These are phyloP conservation scores for Neopipo cinnamomea DNA, from an alignment of 2,113 vertebrate species.

Conservation along the genomic window DNA sequence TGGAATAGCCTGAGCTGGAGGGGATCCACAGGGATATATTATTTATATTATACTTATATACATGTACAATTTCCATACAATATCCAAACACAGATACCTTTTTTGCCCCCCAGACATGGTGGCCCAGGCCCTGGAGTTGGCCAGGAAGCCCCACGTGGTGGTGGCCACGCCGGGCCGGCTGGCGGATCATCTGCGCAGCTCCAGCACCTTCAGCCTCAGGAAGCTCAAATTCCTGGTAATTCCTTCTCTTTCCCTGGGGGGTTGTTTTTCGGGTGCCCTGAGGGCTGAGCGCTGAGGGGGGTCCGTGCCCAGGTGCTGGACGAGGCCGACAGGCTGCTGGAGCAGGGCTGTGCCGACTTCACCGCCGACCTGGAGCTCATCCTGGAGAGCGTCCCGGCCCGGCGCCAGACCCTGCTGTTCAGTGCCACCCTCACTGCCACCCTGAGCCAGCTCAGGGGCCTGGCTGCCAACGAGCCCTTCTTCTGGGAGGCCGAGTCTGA, in stretches of 20 bases:
- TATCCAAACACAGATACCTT: too few relatives aligned
- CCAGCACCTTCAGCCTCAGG: conserved; percentile 85
- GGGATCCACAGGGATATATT: too few relatives aligned
- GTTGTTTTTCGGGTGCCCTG: too few relatives aligned
- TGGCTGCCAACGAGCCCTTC: conserved; percentile 90
- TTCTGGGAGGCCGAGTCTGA: conserved; percentile 90
- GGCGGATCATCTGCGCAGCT: conserved; percentile 92
- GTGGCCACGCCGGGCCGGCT: conserved; percentile 90
- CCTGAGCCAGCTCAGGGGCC: conserved; percentile 79
- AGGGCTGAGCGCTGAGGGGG: background rate
- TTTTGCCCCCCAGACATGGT: conserved; percentile 84
- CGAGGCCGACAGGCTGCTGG: conserved; percentile 89
- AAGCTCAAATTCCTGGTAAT: conserved; percentile 87
- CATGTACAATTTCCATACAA: too few relatives aligned
- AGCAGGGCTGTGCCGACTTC: conserved; percentile 92
- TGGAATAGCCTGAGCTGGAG: background rate
- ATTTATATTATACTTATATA: too few relatives aligned
- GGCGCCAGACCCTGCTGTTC: conserved; percentile 89
- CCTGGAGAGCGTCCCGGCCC: conserved; percentile 73
- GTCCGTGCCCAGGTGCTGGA: conserved; percentile 79
- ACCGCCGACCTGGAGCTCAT: conserved; percentile 89
- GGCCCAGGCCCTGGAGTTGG: conserved; percentile 84
- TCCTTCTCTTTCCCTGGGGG: background rate
- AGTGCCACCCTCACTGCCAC: conserved; percentile 92
- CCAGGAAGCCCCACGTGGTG: conserved; percentile 89